These are phyloP conservation scores for Megaustenia siamemsis DNA, from an alignment of 2,888 invertebrate genomes.

Conservation along the genomic window DNA sequence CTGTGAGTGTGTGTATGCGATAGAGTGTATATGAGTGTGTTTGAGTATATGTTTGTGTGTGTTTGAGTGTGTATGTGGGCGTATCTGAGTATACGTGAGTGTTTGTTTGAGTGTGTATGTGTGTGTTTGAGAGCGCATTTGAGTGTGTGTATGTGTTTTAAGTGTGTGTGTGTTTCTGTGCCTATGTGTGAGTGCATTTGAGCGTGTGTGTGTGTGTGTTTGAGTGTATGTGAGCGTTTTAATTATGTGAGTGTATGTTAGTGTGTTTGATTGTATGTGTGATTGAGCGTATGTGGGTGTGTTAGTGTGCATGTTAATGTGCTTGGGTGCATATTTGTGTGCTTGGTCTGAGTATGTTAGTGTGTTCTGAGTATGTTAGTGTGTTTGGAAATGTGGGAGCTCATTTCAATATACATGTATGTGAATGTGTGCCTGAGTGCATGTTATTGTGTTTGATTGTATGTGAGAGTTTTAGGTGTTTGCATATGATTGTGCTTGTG, in stretches of 20 bases:
- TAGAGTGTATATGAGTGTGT: not conserved
- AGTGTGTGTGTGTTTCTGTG: not conserved
- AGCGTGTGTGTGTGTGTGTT: not conserved
- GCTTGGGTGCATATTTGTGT: not conserved
- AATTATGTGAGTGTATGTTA: not conserved
- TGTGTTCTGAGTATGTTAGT: not conserved
- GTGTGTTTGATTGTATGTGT: not conserved
- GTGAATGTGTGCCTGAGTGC: not conserved
- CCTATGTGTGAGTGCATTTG: not conserved
- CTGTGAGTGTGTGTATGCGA: not conserved
- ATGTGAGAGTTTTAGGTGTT: not conserved
- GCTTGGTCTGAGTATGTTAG: not conserved
- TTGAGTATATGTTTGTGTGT: no score
- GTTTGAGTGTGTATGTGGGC: no score
- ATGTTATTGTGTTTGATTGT: no score
- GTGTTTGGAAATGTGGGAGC: not conserved
- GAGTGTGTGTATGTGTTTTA: not conserved
- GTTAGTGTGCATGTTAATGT: not conserved
- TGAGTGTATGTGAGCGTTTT: not conserved
- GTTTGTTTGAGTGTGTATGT: conserved; percentile 14
- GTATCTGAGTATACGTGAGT: not conserved
- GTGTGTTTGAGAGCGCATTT: not conserved
- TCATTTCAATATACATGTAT: not conserved
- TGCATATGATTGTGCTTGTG: no score
- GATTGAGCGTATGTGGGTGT: not conserved